These are phyloP conservation scores for Chaetura pelagica DNA, from an alignment of 2,113 vertebrate genomes.

Conservation along the genomic window DNA sequence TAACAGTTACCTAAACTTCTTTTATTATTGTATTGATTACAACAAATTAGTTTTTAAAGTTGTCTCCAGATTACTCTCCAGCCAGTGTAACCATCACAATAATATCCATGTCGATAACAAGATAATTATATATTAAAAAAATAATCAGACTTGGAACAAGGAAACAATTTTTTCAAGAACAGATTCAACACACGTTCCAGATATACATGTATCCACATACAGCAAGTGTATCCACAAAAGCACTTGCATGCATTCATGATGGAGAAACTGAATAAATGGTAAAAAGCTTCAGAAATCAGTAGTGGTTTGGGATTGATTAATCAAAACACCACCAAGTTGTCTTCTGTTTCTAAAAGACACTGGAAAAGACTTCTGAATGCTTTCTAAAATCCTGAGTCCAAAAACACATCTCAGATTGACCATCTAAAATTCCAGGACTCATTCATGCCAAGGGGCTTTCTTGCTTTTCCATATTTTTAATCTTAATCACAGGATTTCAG, in stretches of 20 bases:
- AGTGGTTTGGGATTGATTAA: not conserved
- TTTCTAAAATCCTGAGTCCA: not conserved
- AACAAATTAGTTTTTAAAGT: not conserved
- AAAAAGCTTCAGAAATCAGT: not conserved
- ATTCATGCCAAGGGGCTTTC: not conserved
- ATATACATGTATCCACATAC: not conserved
- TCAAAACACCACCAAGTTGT: not conserved
- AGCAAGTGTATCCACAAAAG: not conserved
- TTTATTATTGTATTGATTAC: not conserved
- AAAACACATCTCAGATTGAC: not conserved
- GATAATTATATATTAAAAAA: not conserved
- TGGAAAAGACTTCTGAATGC: not conserved
- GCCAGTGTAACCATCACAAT: not conserved
- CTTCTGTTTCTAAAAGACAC: not conserved
- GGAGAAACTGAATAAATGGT: not conserved
- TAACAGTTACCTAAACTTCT: not conserved
- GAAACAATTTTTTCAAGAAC: not conserved
- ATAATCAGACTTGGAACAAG: not conserved
- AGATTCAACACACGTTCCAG: not conserved
- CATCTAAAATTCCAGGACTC: not conserved
- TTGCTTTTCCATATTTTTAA: not conserved
- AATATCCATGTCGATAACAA: not conserved
- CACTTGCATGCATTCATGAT: not conserved
- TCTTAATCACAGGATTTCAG: conserved; percentile 5
- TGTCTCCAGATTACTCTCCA: not conserved